Conservation (phyloP, 2,797 vertebrate species). For the Paedocypris micromegethes region DNA sequence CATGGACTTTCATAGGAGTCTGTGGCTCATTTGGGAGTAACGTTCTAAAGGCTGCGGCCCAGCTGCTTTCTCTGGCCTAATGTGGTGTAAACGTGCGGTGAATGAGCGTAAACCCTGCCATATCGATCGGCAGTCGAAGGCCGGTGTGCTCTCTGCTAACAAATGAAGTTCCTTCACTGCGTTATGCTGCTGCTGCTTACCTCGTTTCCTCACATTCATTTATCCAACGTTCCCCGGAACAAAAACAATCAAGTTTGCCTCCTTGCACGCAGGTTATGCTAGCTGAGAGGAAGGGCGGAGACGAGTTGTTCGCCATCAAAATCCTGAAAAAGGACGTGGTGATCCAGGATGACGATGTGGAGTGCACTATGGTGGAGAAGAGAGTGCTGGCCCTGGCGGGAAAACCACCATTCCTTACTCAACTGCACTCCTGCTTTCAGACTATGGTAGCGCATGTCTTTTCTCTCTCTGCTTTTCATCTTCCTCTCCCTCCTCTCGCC, state of each 20-base stretch:
- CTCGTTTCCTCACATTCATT: not conserved
- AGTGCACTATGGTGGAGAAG: slow-evolving; percentile 98
- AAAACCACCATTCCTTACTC: slow-evolving; percentile 90
- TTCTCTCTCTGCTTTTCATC: not conserved
- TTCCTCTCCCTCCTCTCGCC: not conserved
- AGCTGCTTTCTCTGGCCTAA: slow-evolving; percentile 13
- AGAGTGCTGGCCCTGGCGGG: slow-evolving; percentile 85
- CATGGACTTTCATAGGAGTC: not conserved
- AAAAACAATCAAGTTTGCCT: too few relatives aligned
- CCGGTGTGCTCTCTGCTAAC: slow-evolving; percentile 19
- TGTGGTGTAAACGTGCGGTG: not conserved
- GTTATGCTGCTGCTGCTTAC: slow-evolving; percentile 3
- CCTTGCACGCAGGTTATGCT: slow-evolving; percentile 81
- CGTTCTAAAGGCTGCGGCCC: slow-evolving; percentile 4
- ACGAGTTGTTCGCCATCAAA: slow-evolving; percentile 90
- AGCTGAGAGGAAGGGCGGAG: slow-evolving; percentile 86
- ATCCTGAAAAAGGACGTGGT: slow-evolving; percentile 97
- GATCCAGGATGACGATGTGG: slow-evolving; percentile 94
- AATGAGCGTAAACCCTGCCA: slow-evolving; percentile 20
- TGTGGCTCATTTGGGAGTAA: slow-evolving; percentile 2
- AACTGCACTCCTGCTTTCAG: slow-evolving; percentile 35
- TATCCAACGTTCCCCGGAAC: too few relatives aligned
- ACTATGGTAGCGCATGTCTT: slow-evolving; percentile 18
- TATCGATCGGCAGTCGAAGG: slow-evolving; percentile 24
- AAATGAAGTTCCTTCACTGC: slow-evolving; percentile 10